Conservation (phyloP, 92 coral and sea anemone species). For the Chrysogorgia sp. region DNA sequence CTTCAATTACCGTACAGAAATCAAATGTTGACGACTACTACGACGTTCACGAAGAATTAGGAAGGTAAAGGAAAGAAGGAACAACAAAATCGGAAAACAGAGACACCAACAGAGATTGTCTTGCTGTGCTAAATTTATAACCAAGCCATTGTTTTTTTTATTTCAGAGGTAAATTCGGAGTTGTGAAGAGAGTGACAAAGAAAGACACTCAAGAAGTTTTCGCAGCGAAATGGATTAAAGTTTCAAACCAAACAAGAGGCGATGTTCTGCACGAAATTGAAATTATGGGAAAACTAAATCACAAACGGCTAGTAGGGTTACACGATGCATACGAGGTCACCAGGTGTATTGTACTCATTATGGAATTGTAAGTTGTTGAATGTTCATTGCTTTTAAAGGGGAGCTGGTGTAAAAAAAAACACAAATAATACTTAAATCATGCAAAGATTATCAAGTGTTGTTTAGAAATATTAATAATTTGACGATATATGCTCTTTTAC, state of each 20-base stretch:
- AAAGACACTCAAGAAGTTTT: conserved; percentile 59
- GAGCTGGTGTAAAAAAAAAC: not conserved
- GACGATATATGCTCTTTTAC: no score
- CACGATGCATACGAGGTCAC: conserved; percentile 79
- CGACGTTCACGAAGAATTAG: conserved; percentile 81
- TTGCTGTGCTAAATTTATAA: not conserved
- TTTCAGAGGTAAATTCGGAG: conserved; percentile 91
- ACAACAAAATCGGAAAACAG: no score
- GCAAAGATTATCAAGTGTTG: no score
- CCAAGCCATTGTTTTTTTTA: not conserved
- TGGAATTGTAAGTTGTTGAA: conserved; percentile 81
- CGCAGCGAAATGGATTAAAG: conserved; percentile 92
- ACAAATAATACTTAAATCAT: no score
- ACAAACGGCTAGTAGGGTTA: conserved; percentile 93
- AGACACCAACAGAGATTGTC: not conserved
- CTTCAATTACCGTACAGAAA: conserved; percentile 69
- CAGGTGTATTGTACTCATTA: conserved; percentile 75
- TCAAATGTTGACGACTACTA: conserved; percentile 66
- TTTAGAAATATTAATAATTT: no score
- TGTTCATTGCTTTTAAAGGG: not conserved
- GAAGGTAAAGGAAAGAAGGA: conserved; percentile 67
- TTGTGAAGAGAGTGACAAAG: conserved; percentile 80
- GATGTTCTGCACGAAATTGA: conserved; percentile 86
- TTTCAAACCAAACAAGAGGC: conserved; percentile 70
- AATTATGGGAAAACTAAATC: conserved; percentile 85